Percentiles rank a stretch among this genome's conserved stretches.
Conservation (phyloP, 1,140 invertebrate species). For the Drosophila bipectinata region DNA sequence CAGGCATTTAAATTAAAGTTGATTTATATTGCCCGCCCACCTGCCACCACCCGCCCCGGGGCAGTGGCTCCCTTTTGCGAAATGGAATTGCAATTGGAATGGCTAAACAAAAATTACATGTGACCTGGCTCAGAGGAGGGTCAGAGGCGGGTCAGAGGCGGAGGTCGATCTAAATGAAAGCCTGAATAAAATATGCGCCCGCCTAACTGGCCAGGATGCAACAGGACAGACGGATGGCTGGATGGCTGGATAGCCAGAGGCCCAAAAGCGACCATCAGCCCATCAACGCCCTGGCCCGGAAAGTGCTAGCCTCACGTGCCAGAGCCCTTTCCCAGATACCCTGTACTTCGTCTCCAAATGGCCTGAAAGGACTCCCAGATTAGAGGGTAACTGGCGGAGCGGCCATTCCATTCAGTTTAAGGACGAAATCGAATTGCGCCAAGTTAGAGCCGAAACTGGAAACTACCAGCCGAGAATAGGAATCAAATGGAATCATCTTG, state of each 20-base stretch:
- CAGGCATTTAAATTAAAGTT: slow-evolving; percentile 75
- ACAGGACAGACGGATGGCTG: slow-evolving; percentile 54
- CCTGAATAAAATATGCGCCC: slow-evolving; percentile 66
- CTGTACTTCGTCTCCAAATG: neutral
- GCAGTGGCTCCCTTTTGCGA: slow-evolving; percentile 14
- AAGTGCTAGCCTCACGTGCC: neutral
- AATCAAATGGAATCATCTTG: slow-evolving; percentile 47
- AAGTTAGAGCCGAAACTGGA: slow-evolving; percentile 51
- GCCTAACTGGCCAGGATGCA: slow-evolving; percentile 61
- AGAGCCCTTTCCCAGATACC: neutral
- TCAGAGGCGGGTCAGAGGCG: neutral
- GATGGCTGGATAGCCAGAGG: slow-evolving; percentile 19
- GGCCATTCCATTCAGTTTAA: slow-evolving; percentile 70
- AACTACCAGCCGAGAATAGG: slow-evolving; percentile 48
- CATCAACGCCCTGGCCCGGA: slow-evolving; percentile 1
- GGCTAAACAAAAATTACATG: slow-evolving; percentile 66
- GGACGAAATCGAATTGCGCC: slow-evolving; percentile 75
- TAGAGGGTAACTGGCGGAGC: slow-evolving; percentile 57
- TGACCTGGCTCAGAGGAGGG: slow-evolving; percentile 5
- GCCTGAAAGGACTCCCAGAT: neutral
- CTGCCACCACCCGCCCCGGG: neutral
- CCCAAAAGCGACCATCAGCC: neutral
- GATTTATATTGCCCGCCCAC: slow-evolving; percentile 60
- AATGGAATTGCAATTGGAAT: slow-evolving; percentile 72
- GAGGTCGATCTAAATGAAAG: slow-evolving; percentile 55